Base-by-base conservation (phyloP, 1,140 invertebrate species). In the Diorhabda sublineata region DNA sequence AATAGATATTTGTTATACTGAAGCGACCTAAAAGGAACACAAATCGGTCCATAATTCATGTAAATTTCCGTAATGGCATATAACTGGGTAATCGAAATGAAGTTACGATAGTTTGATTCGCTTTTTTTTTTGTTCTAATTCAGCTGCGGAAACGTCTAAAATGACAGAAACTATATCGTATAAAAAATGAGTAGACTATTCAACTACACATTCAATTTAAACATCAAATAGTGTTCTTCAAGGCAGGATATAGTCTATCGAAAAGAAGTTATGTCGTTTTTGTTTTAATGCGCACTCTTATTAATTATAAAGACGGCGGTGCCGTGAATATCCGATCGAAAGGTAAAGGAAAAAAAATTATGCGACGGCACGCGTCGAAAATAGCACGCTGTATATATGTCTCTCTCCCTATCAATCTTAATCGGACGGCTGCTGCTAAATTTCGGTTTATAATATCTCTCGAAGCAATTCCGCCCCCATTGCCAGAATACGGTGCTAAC, bases 121-220 rank as follows among this genome's bases (percentile, higher is more conserved):
- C 70, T 66, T 45, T 45, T 8, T 4, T 44, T 62, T 62, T 44
- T 11, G 42, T 65, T 69, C 45, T 57, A 70, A 75, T 75, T 76
- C 77, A 79, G 74, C 71, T 75, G 78, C 77, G 75, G 73, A 79
- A 76, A 73, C 66, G 72, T 71, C 71, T 73, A 75, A 26, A 26
- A 74, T 73, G 73, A 58, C 76, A 69, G 72, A 76, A 77, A 78
- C 74, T 80, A 79, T 74, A 75, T 71, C 71, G 74, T 77, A 79
- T 77, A 78, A 78, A 78, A 79, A 79, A 77, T 78, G 77, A 78
- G 77, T 78, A 78, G 78, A 74, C 77, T 79, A 78, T 66, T 42
- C 26, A 76, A 71, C 76, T 79, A 79, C 77, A 79, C 78, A 79
- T 77, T 70, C 67, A 76, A 73, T 73, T 71, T 67, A 76, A 78